These are phyloP conservation scores for Sebastolobus alascanus DNA, from an alignment of 2,797 vertebrate genomes.

Conservation along the genomic window DNA sequence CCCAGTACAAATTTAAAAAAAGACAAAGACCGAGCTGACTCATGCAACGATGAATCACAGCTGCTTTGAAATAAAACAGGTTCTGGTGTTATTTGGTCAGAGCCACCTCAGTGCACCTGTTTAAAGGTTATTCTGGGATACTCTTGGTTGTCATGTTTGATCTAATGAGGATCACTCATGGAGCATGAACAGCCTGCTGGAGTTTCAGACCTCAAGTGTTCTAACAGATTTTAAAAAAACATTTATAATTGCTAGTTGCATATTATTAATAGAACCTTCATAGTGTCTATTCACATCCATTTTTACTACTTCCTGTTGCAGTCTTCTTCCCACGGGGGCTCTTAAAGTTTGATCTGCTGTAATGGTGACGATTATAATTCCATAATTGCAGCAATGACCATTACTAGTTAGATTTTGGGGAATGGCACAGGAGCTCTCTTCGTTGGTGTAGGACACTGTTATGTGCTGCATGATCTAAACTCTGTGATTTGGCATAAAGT, in stretches of 20 bases:
- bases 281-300: not conserved
- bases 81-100: not conserved
- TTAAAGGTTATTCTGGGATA: not conserved
- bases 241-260: too few species aligned
- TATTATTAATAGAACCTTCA: not conserved
- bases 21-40: not conserved
- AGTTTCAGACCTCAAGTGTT: too few species aligned
- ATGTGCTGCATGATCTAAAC: not conserved
- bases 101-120: not conserved
- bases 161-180: not conserved
- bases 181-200: not conserved
- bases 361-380: too few species aligned
- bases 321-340: too few species aligned
- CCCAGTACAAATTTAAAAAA: not conserved
- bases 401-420: not conserved
- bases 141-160: too few species aligned
- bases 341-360: too few species aligned
- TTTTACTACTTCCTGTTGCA: too few species aligned
- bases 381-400: not conserved
- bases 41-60: not conserved
- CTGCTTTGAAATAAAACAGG: not conserved
- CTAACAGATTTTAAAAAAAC: too few species aligned
- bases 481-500: not conserved
- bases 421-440: not conserved
- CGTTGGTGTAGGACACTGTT: not conserved